Evolutionary conservation across 2,888 invertebrate genomes (phyloP), one percentile per base, ranked within the genome.

Genomic region (Cryptocephalus moraei): DNA sequence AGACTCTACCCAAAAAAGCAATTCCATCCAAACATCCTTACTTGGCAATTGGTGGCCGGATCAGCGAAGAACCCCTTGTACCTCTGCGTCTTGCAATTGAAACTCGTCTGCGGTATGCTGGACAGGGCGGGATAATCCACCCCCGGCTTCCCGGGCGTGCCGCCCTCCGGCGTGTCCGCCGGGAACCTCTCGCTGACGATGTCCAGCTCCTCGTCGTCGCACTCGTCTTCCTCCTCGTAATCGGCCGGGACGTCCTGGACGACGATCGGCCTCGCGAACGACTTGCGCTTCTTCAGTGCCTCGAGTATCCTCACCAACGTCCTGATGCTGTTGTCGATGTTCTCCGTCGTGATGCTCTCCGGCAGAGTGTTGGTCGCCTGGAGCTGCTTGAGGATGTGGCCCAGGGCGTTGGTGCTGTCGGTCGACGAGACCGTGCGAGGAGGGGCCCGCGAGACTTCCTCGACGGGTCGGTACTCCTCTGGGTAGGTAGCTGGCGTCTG

Each of bases 51-150:
- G 8, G 91, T 88, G 58, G 86, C 86, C 9, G 90, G 86, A 71
- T 91, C 91, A 3, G 90, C 91, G 61, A 91, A 91, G 72, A 91
- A 91, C 49, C 91, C 91, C 62, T 91, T 91, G 69, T 91, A 91
- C 22, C 91, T 75, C 65, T 91, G 91, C 50, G 85, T 80, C 60
- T 86, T 86, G 69, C 91, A 91, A 62, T 80, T 80, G 66, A 91
- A 91, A 53, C 73, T 76, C 0, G 91, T 91, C 49, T 75, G 73
- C 0, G 91, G 91, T 49, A 91, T 90, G 32, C 73, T 75, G 1
- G 82, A 77, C 44, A 86, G 77, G 32, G 79, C 82, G 0, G 91
- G 91, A 69, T 91, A 91, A 71, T 91, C 91, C 8, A 86, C 73
- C 8, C 86, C 86, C 0, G 91, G 82, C 57, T 73, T 74, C 9